phyloP scores from a whole-genome alignment of 1,140 invertebrate species.

The Heterodera schachtii region DNA sequence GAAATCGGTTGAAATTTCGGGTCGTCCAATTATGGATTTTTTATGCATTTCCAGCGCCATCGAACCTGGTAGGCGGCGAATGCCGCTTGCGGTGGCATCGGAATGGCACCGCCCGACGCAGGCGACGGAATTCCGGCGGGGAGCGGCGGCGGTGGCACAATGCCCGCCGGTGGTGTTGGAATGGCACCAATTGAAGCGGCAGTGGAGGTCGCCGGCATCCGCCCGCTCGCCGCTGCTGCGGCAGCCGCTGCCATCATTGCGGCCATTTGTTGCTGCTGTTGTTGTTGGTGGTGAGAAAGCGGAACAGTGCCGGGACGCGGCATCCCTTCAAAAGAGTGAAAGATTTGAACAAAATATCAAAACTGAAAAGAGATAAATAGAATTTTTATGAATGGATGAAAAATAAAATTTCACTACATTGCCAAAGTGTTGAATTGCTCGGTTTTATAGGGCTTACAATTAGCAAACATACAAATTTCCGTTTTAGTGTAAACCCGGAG shows the following conservation, averaged over 20 bases:
- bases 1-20: too few species aligned
- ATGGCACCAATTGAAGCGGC: not conserved
- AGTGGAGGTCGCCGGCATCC: slow-evolving; percentile 11
- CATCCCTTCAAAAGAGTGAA: slow-evolving; percentile 31
- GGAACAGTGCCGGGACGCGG: slow-evolving; percentile 4
- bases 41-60: not conserved
- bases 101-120: not conserved
- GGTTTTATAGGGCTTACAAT: too few species aligned
- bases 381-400: too few species aligned
- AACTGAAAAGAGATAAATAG: too few species aligned
- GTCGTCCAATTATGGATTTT: too few species aligned
- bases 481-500: too few species aligned
- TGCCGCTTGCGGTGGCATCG: slow-evolving; percentile 30
- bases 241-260: not conserved
- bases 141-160: slow-evolving; percentile 24
- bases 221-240: slow-evolving; percentile 1
- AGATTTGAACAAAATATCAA: not conserved
- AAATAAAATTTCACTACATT: too few species aligned
- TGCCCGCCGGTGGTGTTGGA: not conserved
- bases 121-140: slow-evolving; percentile 17
- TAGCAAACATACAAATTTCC: too few species aligned
- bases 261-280: slow-evolving; percentile 2
- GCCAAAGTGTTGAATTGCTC: too few species aligned
- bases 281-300: not conserved
- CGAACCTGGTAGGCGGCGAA: slow-evolving; percentile 44